phyloP scores from a whole-genome alignment of 2,888 invertebrate species.

The Tyria jacobaeae region DNA sequence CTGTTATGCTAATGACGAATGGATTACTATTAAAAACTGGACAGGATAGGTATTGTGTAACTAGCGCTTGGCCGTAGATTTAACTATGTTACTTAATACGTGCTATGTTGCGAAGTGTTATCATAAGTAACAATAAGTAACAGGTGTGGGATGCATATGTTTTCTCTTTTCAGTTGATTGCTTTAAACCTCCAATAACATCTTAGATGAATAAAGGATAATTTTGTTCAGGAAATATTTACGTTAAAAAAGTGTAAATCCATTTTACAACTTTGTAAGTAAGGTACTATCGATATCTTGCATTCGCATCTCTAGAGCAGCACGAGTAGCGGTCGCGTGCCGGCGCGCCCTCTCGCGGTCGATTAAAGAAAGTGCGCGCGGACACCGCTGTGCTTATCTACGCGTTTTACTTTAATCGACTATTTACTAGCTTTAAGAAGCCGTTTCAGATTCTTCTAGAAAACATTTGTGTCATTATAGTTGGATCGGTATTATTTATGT shows the following conservation, averaged over 20 bases:
- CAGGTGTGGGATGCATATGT: too few species aligned
- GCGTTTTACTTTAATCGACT: constrained; percentile 58
- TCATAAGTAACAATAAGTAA: too few species aligned
- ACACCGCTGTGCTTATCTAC: constrained; percentile 54
- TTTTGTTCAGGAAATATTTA: neutral
- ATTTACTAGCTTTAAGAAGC: constrained; percentile 45
- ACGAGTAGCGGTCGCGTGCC: constrained; percentile 83
- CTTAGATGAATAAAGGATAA: neutral
- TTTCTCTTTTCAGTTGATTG: too few species aligned
- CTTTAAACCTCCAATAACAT: too few species aligned
- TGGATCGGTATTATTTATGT: neutral
- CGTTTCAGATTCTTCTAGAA: constrained; percentile 24
- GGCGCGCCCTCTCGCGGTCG: constrained; percentile 68
- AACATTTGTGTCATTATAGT: neutral
- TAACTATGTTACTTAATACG: too few species aligned
- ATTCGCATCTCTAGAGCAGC: constrained; percentile 53
- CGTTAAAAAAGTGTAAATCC: neutral
- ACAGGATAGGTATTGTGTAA: too few species aligned
- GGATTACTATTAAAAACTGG: too few species aligned
- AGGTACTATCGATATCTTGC: constrained; percentile 30
- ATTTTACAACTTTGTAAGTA: constrained; percentile 4
- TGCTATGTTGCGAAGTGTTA: too few species aligned
- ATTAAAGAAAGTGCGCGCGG: constrained; percentile 68
- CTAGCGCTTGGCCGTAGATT: too few species aligned
- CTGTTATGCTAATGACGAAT: too few species aligned